Conservation (phyloP, 2,888 invertebrate genomes). For the Drosophila acutilabella region DNA sequence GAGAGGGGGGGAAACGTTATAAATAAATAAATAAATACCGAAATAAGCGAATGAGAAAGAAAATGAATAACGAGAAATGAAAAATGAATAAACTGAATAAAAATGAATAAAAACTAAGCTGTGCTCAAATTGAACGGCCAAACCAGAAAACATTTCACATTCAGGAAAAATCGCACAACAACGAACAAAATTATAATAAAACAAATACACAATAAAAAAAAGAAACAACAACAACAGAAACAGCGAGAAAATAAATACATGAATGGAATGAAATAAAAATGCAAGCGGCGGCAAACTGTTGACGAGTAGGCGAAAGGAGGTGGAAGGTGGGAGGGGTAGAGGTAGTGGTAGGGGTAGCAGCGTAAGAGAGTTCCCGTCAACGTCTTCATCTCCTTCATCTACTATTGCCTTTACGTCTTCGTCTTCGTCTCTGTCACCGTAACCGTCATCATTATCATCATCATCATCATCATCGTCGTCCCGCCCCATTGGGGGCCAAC, state of each 20-base stretch:
- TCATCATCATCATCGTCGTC: slow-evolving; percentile 31
- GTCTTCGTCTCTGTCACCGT: slow-evolving; percentile 4
- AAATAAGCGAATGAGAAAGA: slow-evolving; percentile 32
- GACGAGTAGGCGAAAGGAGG: background rate
- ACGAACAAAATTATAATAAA: slow-evolving; percentile 23
- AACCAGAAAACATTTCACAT: slow-evolving; percentile 66
- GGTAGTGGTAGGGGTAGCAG: background rate
- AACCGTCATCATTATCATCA: slow-evolving; percentile 2
- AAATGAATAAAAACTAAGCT: slow-evolving; percentile 44
- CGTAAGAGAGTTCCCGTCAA: slow-evolving; percentile 34
- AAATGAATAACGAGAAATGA: slow-evolving; percentile 46
- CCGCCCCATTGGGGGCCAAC: slow-evolving; percentile 72
- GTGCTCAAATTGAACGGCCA: slow-evolving; percentile 53
- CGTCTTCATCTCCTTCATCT: slow-evolving; percentile 17
- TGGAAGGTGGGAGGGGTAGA: too few species aligned
- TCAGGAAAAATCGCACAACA: slow-evolving; percentile 54
- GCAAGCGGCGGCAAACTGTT: slow-evolving; percentile 25
- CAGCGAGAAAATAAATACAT: slow-evolving; percentile 46
- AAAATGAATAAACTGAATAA: slow-evolving; percentile 37
- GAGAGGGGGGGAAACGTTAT: background rate
- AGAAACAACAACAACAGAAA: slow-evolving; percentile 20
- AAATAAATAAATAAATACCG: slow-evolving; percentile 25
- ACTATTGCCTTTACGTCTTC: slow-evolving; percentile 5
- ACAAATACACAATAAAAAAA: slow-evolving; percentile 23
- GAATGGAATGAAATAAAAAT: slow-evolving; percentile 65